These are phyloP conservation scores for Nymphicus hollandicus DNA, from an alignment of 2,113 vertebrate genomes.

Conservation along the genomic window DNA sequence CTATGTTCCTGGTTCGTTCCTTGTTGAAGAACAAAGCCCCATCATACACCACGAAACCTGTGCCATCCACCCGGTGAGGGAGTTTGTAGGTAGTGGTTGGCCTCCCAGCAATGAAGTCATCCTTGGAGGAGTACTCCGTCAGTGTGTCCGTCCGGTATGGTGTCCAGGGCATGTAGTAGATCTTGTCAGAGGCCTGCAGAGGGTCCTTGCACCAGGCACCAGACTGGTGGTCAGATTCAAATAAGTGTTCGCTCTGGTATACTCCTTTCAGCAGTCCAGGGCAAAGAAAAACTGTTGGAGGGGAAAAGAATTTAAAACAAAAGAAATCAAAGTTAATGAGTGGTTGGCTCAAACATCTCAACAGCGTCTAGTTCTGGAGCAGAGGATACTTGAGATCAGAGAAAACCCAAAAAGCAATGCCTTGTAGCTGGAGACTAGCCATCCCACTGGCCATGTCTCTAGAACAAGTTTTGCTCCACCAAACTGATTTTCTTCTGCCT, in stretches of 20 bases:
- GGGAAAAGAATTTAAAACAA: constrained; percentile 76
- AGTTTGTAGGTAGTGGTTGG: constrained; percentile 98
- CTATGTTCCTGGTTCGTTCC: constrained; percentile 96
- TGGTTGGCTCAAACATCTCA: background rate
- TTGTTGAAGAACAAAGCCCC: constrained; percentile 99
- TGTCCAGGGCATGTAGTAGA: constrained; percentile 99
- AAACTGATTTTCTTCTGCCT: background rate
- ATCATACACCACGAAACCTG: constrained; percentile 95
- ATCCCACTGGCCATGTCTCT: background rate
- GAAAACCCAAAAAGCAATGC: constrained; percentile 11
- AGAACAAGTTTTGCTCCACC: constrained; percentile 12
- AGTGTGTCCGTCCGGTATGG: constrained; percentile 94
- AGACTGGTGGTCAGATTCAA: constrained; percentile 98
- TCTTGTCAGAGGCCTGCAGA: constrained; percentile 96
- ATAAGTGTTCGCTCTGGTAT: constrained; percentile 97
- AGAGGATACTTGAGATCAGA: background rate
- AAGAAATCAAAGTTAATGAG: constrained; percentile 26
- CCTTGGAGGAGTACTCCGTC: constrained; percentile 96
- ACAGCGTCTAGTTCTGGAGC: constrained; percentile 2
- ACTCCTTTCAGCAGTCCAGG: constrained; percentile 95
- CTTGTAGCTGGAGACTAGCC: background rate
- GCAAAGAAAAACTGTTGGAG: constrained; percentile 94
- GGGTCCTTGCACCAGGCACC: constrained; percentile 99
- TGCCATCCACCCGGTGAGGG: constrained; percentile 94
- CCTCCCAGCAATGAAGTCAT: constrained; percentile 95